Conservation (phyloP, 2,888 invertebrate genomes). For the Scelioninae gen. 2 region DNA sequence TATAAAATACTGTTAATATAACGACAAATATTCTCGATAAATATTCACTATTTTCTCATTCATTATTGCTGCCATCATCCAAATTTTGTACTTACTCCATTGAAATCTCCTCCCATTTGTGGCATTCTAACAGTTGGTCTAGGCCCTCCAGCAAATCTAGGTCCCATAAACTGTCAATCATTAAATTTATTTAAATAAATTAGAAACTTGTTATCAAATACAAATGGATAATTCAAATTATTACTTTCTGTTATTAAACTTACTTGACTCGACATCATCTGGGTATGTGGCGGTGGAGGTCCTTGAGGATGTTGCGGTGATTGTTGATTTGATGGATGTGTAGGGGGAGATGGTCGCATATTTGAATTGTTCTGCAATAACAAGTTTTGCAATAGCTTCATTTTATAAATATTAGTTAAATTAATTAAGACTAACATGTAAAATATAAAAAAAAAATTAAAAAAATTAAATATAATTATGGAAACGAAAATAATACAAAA, state of each 20-base stretch:
- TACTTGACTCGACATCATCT: slow-evolving; percentile 87
- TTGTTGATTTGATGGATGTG: slow-evolving; percentile 93
- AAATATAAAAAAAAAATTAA: slow-evolving; percentile 3
- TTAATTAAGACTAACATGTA: too few relatives aligned
- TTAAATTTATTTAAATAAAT: too few relatives aligned
- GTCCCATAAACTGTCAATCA: slow-evolving; percentile 97
- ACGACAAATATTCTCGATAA: background rate
- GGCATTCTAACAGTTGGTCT: slow-evolving; percentile 95
- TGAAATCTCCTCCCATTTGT: slow-evolving; percentile 95
- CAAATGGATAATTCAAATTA: too few relatives aligned
- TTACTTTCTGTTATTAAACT: slow-evolving; percentile 66
- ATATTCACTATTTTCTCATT: too few relatives aligned
- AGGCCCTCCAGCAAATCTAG: slow-evolving; percentile 95
- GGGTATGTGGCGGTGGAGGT: slow-evolving; percentile 86
- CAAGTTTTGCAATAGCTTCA: slow-evolving; percentile 27
- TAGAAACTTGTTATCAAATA: too few relatives aligned
- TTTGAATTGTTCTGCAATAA: slow-evolving; percentile 81
- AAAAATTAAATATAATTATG: too few relatives aligned
- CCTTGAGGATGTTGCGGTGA: slow-evolving; percentile 88
- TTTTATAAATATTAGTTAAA: too few relatives aligned
- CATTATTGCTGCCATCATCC: too few relatives aligned
- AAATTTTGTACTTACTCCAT: slow-evolving; percentile 80
- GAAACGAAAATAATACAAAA: too few relatives aligned
- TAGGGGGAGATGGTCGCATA: slow-evolving; percentile 89
- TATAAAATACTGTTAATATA: background rate